Evolutionary conservation across 2,888 invertebrate species (phyloP).

Genomic region (Lochmaea capreae): DNA sequence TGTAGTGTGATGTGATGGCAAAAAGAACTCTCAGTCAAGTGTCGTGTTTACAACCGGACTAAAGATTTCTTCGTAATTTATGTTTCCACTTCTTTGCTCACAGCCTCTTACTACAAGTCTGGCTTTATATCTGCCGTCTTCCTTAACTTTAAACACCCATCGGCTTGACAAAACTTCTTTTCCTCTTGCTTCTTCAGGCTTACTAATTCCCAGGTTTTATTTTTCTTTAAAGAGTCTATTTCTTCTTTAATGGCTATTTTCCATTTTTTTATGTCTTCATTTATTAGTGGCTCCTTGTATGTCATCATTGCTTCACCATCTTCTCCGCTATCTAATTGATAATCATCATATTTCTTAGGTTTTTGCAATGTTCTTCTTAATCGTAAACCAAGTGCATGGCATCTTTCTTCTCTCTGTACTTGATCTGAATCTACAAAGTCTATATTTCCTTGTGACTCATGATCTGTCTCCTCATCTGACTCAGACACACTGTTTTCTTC

Average conservation of each 20-base stretch:
- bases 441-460: too few species aligned
- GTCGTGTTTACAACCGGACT: conserved; percentile 28
- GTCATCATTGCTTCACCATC: background rate
- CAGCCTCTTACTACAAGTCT: conserved; percentile 44
- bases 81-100: conserved; percentile 28
- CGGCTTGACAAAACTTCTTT: conserved; percentile 42
- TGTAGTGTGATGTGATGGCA: conserved; percentile 21
- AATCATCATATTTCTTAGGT: background rate
- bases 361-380: too few species aligned
- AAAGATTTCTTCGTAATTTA: conserved; percentile 34
- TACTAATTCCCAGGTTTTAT: conserved; percentile 45
- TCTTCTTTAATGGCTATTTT: conserved; percentile 44
- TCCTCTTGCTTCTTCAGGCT: conserved; percentile 32
- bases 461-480: too few species aligned
- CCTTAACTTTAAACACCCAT: conserved; percentile 49
- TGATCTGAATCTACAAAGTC: too few species aligned
- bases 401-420: too few species aligned
- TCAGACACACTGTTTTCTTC: too few species aligned
- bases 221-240: conserved; percentile 45
- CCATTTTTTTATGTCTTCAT: conserved; percentile 34
- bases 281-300: background rate
- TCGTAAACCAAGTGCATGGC: too few species aligned
- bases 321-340: background rate
- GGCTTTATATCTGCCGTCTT: conserved; percentile 45
- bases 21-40: conserved; percentile 30